phyloP scores from a whole-genome alignment of 2,113 vertebrate genomes.

The Malurus cyaneus region DNA sequence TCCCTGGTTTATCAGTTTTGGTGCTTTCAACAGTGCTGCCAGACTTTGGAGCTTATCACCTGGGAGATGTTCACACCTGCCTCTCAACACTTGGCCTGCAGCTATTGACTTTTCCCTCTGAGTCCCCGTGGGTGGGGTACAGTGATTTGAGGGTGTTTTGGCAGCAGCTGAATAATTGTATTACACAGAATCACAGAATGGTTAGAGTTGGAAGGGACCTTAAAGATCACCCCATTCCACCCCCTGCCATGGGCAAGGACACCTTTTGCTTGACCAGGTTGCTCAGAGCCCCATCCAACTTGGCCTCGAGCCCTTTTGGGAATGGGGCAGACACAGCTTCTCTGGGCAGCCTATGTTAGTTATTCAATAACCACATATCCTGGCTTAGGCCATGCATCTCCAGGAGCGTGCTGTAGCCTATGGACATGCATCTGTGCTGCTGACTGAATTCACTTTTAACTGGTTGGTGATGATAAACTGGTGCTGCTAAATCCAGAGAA shows the following conservation, averaged over 20 bases:
- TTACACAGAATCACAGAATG: background rate
- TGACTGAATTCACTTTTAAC: background rate
- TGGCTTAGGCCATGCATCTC: background rate
- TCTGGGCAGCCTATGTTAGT: background rate
- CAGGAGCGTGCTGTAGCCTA: background rate
- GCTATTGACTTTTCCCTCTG: background rate
- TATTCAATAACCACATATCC: background rate
- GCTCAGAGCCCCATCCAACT: background rate
- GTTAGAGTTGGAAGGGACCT: background rate
- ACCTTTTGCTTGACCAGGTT: background rate
- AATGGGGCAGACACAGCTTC: background rate
- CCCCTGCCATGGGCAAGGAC: background rate
- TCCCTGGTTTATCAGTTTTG: background rate
- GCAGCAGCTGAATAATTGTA: background rate
- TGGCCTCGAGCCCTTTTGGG: background rate
- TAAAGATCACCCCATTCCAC: background rate
- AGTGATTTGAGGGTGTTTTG: background rate
- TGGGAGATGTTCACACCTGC: rapidly evolving
- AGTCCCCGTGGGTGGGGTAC: background rate
- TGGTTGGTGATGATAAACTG: background rate
- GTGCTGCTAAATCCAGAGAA: background rate
- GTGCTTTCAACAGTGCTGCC: background rate
- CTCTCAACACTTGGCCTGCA: background rate
- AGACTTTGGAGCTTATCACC: background rate
- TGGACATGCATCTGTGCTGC: background rate